Evolutionary conservation across 2,888 invertebrate genomes (phyloP), one percentile per base, ranked within the genome.

Genomic region (Cosmia trapezina): DNA sequence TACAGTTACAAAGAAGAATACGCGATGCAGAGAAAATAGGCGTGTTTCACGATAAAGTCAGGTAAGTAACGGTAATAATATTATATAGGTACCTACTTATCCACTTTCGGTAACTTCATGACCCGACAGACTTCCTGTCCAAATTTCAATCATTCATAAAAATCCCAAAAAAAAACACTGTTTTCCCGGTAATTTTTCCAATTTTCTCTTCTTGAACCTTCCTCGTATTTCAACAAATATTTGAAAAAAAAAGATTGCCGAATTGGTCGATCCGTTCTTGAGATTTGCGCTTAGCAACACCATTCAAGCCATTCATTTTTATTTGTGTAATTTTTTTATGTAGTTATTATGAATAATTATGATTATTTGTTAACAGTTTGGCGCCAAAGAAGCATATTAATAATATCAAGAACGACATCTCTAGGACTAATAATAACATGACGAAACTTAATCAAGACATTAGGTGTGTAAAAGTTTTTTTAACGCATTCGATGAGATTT

Each of bases 1-100:
- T 92, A 65, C 85, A 95, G 95, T 92, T 94, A 69, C 94, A 95
- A 89, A 90, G 94, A 86, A 90, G 92, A 89, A 83, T 91, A n/a
- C 93, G 93, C 6, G 92, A 85, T 47, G 60, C 85, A 9, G 91
- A 92, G 3, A 91, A 90, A 77, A 56, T 70, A n/a, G 80, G 76
- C 33, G 59, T 80, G 0, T 78, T 82, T 49, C 82, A 84, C 45
- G 89, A 91, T 17, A 91, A 89, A 81, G 76, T 79, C 41, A 85
- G 87, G 92, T 92, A 81, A 73, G 71, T 57, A n/a, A 53, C 22
- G 53, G 53, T 22, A 47, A 47, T n/a, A 51, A 51, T 53, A n/a
- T 4, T 51, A 17, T 56, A n/a, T n/a, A n/a, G n/a, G n/a, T n/a
- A n/a, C n/a, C n/a, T 37, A 37, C 8, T 9, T 33, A 56, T 7